These are phyloP conservation scores for Zonitis immaculata DNA, from an alignment of 2,888 invertebrate species.

Conservation along the genomic window DNA sequence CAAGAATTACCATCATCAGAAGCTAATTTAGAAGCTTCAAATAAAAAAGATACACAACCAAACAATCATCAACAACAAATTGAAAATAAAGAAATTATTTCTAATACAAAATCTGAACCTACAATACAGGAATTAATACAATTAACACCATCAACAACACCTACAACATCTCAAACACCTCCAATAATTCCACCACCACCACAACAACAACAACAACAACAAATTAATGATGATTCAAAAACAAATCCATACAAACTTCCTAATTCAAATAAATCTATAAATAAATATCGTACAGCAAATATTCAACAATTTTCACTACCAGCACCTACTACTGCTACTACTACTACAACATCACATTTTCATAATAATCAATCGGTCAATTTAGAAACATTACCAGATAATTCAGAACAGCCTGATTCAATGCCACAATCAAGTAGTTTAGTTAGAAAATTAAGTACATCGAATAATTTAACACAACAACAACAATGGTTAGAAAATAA, in stretches of 20 bases:
- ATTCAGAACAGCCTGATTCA: slow-evolving; percentile 61
- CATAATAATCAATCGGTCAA: slow-evolving; percentile 53
- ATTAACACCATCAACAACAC: slow-evolving; percentile 29
- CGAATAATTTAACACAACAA: slow-evolving; percentile 8
- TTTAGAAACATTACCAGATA: slow-evolving; percentile 63
- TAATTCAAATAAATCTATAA: slow-evolving; percentile 52
- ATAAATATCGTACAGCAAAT: slow-evolving; percentile 23
- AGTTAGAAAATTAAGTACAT: slow-evolving; percentile 21
- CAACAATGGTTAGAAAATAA: slow-evolving; percentile 52
- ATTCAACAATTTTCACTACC: slow-evolving; percentile 28
- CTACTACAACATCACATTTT: too few species aligned
- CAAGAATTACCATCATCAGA: slow-evolving; percentile 21
- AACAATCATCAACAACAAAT: slow-evolving; percentile 26
- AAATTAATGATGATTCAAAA: slow-evolving; percentile 27
- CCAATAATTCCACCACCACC: slow-evolving; percentile 22
- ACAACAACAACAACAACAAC: too few species aligned
- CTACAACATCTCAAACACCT: slow-evolving; percentile 26
- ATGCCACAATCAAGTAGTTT: slow-evolving; percentile 26
- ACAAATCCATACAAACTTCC: slow-evolving; percentile 42
- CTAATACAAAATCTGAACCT: slow-evolving; percentile 30
- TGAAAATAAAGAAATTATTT: slow-evolving; percentile 40
- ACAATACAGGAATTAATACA: slow-evolving; percentile 34
- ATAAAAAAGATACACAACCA: too few species aligned
- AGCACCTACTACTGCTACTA: slow-evolving; percentile 43
- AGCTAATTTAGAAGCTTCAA: too few species aligned